phyloP scores from a whole-genome alignment of 1,140 invertebrate genomes.

The Asobara japonica region DNA sequence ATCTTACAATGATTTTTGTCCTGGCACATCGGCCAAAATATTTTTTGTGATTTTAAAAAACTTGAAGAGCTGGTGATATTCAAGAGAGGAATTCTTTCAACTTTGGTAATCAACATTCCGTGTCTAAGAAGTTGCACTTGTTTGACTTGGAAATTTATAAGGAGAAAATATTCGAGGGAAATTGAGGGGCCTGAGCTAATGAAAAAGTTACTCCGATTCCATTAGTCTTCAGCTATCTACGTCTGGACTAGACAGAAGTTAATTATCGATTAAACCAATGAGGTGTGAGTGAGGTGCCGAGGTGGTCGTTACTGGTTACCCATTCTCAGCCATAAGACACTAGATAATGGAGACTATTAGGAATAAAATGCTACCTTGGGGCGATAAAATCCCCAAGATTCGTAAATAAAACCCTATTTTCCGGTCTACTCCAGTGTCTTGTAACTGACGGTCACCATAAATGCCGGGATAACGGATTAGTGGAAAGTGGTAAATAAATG shows the following conservation, averaged over 20 bases:
- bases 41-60: background rate
- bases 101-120: background rate
- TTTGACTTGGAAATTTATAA: background rate
- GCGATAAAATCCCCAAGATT: slow-evolving; percentile 13
- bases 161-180: background rate
- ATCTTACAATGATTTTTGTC: too few relatives aligned
- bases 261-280: slow-evolving; percentile 36
- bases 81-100: background rate
- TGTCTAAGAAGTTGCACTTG: background rate
- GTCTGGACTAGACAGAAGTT: slow-evolving; percentile 17
- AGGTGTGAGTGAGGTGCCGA: slow-evolving; percentile 22
- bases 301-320: slow-evolving; percentile 28
- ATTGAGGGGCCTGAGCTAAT: background rate
- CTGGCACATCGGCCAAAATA: too few relatives aligned
- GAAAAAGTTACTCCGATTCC: slow-evolving; percentile 12
- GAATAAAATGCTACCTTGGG: slow-evolving; percentile 25
- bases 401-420: slow-evolving; percentile 22
- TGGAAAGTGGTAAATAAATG: too few relatives aligned
- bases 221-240: background rate
- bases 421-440: background rate
- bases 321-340: slow-evolving; percentile 1
- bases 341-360: slow-evolving; percentile 21
- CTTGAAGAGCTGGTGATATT: too few relatives aligned
- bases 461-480: background rate
- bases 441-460: background rate